These are phyloP conservation scores for Tympanuchus pallidicinctus DNA, from an alignment of 2,113 vertebrate species.

Conservation along the genomic window DNA sequence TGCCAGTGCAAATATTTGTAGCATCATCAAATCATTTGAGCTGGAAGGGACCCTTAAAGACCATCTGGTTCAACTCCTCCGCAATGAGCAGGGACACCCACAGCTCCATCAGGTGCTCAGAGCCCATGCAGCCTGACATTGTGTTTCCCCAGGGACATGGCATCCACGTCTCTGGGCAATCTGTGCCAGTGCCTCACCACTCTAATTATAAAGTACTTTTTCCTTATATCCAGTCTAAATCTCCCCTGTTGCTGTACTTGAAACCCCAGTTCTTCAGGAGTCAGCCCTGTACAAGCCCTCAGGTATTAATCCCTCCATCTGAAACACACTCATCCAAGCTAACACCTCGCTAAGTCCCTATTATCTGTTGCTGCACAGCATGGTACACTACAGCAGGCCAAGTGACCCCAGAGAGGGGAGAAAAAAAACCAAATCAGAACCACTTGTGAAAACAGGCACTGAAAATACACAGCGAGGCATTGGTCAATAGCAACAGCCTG, in stretches of 20 bases:
- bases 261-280: background rate
- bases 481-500: background rate
- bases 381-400: background rate
- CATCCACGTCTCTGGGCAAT: too few species aligned
- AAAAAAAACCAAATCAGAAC: background rate
- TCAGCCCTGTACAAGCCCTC: background rate
- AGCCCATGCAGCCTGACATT: too few species aligned
- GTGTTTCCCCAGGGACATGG: too few species aligned
- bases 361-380: background rate
- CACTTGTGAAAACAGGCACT: fast-evolving
- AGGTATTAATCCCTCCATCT: constrained; percentile 28
- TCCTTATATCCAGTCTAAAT: too few species aligned
- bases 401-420: background rate
- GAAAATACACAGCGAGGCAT: background rate
- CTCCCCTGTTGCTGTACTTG: background rate
- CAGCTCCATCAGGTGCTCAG: too few species aligned
- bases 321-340: background rate
- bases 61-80: too few species aligned
- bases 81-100: too few species aligned
- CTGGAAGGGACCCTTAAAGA: too few species aligned
- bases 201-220: too few species aligned
- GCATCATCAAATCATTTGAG: too few species aligned
- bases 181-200: too few species aligned
- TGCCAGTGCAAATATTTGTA: background rate
- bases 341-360: background rate